phyloP scores from a whole-genome alignment of 2,113 vertebrate species.

The Vulpes lagopus region DNA sequence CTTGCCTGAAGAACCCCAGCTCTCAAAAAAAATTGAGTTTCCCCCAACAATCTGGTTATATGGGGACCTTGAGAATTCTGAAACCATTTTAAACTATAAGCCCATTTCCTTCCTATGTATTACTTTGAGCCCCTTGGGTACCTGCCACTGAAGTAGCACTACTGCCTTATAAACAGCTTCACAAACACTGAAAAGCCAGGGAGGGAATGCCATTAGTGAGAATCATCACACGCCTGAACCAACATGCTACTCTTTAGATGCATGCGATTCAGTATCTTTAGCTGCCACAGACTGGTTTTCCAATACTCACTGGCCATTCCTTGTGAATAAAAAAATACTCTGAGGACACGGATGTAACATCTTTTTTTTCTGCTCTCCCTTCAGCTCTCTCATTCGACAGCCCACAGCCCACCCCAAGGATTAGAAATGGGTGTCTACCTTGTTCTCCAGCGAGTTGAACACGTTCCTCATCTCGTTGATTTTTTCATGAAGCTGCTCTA shows the following conservation, averaged over 20 bases:
- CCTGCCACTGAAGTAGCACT: not conserved
- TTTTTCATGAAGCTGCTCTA: conserved; percentile 82
- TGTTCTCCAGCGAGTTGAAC: conserved; percentile 80
- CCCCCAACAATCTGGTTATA: not conserved
- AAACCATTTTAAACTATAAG: not conserved
- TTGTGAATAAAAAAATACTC: not conserved
- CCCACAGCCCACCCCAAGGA: conserved; percentile 60
- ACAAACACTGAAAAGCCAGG: not conserved
- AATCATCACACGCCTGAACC: not conserved
- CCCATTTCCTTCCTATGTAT: not conserved
- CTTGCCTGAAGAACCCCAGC: not conserved
- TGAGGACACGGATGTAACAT: not conserved
- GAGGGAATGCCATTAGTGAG: not conserved
- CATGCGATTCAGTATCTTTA: not conserved
- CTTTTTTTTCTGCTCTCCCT: conserved; percentile 27
- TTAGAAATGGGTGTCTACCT: conserved; percentile 77
- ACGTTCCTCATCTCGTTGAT: conserved; percentile 76
- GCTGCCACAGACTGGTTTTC: not conserved
- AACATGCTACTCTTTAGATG: not conserved
- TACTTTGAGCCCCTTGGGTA: not conserved
- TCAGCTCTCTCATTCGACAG: conserved; percentile 31
- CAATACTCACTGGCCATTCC: not conserved
- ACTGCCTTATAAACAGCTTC: not conserved
- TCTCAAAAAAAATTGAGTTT: not conserved
- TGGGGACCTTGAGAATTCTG: conserved; percentile 7